A percentile compares a stretch with the other conserved stretches of the same genome.
phyloP scores from a whole-genome alignment of 2,113 vertebrate species.

The Rhadina sibilatrix region DNA sequence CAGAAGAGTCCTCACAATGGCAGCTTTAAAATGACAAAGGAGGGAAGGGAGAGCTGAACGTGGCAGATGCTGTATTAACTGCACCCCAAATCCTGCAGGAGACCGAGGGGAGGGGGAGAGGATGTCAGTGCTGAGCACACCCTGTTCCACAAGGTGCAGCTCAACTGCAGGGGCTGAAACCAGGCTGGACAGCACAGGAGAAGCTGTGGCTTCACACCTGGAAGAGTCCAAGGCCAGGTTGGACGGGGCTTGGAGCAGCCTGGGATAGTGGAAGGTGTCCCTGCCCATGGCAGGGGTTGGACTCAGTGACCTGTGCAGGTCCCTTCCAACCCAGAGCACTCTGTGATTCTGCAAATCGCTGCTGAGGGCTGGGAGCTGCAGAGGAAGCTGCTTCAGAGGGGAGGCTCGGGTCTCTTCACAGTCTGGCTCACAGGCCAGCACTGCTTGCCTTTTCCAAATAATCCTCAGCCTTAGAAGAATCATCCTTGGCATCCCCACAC shows the following conservation, averaged over 20 bases:
- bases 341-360: accelerated
- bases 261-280: background rate
- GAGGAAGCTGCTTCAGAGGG: background rate
- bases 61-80: background rate
- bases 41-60: constrained; percentile 21
- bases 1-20: constrained; percentile 63
- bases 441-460: background rate
- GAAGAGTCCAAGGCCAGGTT: background rate
- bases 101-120: background rate
- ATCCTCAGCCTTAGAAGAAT: background rate
- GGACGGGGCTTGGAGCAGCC: background rate
- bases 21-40: constrained; percentile 78
- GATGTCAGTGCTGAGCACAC: accelerated
- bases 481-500: background rate
- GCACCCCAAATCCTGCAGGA: background rate
- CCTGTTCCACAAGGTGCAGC: accelerated
- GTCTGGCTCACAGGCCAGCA: background rate
- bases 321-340: background rate
- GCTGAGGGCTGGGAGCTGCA: background rate
- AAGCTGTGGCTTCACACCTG: background rate
- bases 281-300: background rate
- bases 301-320: background rate
- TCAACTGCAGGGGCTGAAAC: background rate
- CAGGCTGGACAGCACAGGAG: background rate
- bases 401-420: accelerated